A percentile compares a stretch with the other conserved stretches of the same genome.
phyloP scores from a whole-genome alignment of 2,113 vertebrate species.

The Polyodon spathula region DNA sequence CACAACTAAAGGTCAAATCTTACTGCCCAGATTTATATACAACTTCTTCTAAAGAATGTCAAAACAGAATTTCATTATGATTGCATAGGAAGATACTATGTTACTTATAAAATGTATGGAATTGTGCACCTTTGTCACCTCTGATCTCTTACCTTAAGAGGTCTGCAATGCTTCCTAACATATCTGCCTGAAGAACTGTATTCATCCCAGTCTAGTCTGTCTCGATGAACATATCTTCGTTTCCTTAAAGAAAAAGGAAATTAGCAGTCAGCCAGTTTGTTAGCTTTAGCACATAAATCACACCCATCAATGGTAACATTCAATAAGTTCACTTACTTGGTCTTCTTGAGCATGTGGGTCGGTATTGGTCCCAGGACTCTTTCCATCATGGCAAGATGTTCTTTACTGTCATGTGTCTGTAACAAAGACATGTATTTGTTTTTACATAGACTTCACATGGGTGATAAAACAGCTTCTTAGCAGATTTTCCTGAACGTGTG shows the following conservation, averaged over 20 bases:
- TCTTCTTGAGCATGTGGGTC: conserved; percentile 80
- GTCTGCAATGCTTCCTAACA: conserved; percentile 81
- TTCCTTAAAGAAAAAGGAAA: conserved; percentile 52
- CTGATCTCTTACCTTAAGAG: conserved; percentile 69
- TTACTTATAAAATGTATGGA: no score
- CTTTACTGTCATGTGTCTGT: conserved; percentile 92
- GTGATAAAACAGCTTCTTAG: no score
- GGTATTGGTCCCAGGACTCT: conserved; percentile 86
- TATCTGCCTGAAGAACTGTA: conserved; percentile 80
- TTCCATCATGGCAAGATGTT: conserved; percentile 97
- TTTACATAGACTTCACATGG: no score
- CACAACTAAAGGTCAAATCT: neutral
- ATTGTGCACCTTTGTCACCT: neutral
- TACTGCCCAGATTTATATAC: no score
- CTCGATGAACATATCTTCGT: conserved; percentile 70
- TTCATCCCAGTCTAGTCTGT: conserved; percentile 82
- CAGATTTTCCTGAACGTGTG: no score
- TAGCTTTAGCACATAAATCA: neutral
- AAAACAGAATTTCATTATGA: no score
- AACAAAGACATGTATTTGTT: conserved; percentile 12
- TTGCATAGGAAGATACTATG: no score
- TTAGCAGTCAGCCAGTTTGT: neutral
- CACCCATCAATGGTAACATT: no score
- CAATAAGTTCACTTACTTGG: conserved; percentile 67
- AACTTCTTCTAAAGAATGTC: no score